These are phyloP conservation scores for Norana najaformis DNA, from an alignment of 2,888 invertebrate genomes.

Conservation along the genomic window DNA sequence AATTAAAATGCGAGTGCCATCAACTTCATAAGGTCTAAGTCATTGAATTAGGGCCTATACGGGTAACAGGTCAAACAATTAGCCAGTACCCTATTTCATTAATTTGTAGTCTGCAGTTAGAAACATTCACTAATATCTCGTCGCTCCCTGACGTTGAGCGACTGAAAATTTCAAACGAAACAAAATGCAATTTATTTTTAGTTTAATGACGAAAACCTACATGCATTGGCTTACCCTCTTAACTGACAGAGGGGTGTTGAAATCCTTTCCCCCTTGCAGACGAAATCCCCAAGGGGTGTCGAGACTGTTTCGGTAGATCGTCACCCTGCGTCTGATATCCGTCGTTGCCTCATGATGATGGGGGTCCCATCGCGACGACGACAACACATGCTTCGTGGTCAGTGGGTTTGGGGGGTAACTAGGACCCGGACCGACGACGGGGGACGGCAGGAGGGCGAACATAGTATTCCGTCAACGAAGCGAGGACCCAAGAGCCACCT, in stretches of 20 bases:
- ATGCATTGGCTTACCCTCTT: constrained; percentile 23
- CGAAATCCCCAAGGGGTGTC: constrained; percentile 35
- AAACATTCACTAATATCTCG: too few relatives aligned
- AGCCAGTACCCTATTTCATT: neutral
- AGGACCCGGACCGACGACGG: neutral
- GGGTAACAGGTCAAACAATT: too few relatives aligned
- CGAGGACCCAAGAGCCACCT: neutral
- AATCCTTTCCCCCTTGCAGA: constrained; percentile 29
- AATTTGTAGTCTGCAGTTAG: too few relatives aligned
- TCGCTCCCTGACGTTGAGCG: too few relatives aligned
- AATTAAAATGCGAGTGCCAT: too few relatives aligned
- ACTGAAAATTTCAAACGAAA: neutral
- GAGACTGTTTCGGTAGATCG: constrained; percentile 25
- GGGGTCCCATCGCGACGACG: neutral
- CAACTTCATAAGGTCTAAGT: too few relatives aligned
- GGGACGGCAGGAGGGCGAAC: neutral
- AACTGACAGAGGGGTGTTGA: constrained; percentile 23
- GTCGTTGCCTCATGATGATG: neutral
- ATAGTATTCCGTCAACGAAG: neutral
- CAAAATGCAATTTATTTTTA: neutral
- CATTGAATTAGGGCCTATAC: too few relatives aligned
- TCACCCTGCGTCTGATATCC: neutral
- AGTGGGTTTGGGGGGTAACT: neutral
- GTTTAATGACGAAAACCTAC: neutral
- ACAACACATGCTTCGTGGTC: neutral